Base-by-base conservation (phyloP, 37 sponge, comb jelly and placozoan species). In the Amphimedon queenslandica region DNA sequence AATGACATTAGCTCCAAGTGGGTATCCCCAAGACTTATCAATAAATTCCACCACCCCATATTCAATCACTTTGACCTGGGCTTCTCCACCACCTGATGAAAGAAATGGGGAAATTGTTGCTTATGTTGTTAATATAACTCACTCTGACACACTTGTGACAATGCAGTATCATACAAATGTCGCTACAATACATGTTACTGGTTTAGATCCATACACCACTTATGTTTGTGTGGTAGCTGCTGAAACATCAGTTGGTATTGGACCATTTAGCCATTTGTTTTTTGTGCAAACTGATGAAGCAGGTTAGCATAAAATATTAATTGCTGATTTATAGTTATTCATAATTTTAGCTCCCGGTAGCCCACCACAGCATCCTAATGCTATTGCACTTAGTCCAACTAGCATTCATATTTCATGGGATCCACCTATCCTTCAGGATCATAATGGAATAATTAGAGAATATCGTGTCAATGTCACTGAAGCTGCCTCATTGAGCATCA, bases 61-160 rank as follows among this genome's bases (percentile, higher is more conserved):
- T 20, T 67, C 60, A 13, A 55, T 80, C 0, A 21, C 16, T 5
- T 73, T 80, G 28, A 18, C 20, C 10, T 80, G 81, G 81, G 24
- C 42, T 34, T 72, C 73, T 20, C 73, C 67, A 53, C 57, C 66
- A n/a, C n/a, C 32, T 43, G 66, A 64, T 11, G 37, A 71, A 24
- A 30, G 37, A 28, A 80, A 80, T 65, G 81, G 81, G 18, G 33
- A 73, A 39, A 55, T 80, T 57, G 24, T 23, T 25, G 40, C n/a
- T 60, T 82, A 82, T 37, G 6, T 74, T 37, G 42, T 82, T 37
- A 28, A 23, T 29, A 35, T 82, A 6, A 55, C 68, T 42, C 68
- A 47, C 13, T 47, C 51, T 47, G 51, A 13, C 8, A 18, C 51
- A 47, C 51, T 47, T 13, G 13, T 18, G 13, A 47, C 51, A 18